These are phyloP conservation scores for Nephrotoma guestfalica DNA, from an alignment of 2,888 invertebrate species.

Conservation along the genomic window DNA sequence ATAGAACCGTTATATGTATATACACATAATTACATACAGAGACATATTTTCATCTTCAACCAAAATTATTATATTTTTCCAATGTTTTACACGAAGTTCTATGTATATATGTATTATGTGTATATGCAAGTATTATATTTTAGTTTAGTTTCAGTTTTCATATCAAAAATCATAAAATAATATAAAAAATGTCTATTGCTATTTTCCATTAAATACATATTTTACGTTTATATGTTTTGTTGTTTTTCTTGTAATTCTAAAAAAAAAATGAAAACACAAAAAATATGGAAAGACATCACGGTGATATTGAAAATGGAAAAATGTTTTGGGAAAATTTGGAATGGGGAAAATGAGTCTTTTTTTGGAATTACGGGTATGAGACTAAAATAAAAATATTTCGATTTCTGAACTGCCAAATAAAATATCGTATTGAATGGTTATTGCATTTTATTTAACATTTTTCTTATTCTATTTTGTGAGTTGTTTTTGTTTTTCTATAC, in stretches of 20 bases:
- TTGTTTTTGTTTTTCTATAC: neutral
- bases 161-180: neutral
- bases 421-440: slow-evolving; percentile 14
- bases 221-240: neutral
- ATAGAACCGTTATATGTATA: neutral
- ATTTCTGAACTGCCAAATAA: slow-evolving; percentile 14
- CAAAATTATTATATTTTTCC: neutral
- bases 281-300: neutral
- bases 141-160: neutral
- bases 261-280: neutral
- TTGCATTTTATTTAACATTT: slow-evolving; percentile 9
- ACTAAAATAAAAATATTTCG: slow-evolving; percentile 9
- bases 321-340: neutral
- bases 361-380: neutral
- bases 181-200: slow-evolving; percentile 10
- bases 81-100: neutral
- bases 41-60: neutral
- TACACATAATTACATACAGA: neutral
- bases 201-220: slow-evolving; percentile 12
- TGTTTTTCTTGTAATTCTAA: neutral
- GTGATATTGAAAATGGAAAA: neutral
- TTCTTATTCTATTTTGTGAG: neutral
- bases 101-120: neutral
- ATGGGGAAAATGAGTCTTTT: neutral
- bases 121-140: neutral